Evolutionary conservation across 2,113 vertebrate genomes (phyloP), one percentile per base, ranked within the genome.

Genomic region (Butastur rufipennis): DNA sequence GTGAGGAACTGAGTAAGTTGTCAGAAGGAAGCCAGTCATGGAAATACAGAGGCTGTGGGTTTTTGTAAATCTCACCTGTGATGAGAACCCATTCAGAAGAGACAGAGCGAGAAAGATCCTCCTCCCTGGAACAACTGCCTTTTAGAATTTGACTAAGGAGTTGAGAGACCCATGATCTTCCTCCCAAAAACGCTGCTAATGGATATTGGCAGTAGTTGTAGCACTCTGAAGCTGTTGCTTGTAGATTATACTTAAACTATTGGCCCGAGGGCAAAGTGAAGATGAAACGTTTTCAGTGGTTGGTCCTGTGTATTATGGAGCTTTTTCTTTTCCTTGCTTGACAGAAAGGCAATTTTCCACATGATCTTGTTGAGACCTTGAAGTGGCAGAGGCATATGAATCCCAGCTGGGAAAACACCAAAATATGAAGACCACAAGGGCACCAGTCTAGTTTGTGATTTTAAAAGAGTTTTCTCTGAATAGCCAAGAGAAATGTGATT

Each of bases 381-480:
- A 66, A 38, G 32, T 66, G 59, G 19, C 59, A 94, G 26, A 94
- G 40, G 17, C 1, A 0, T 70, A 52, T 42, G 43, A 93, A 81
- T 90, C 11, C 14, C 25, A 88, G 13, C 29, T 92, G n/a, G 25
- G 17, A 86, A 93, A 95, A 55, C 22, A 55, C 21, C 26, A 70
- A 80, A 80, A 45, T 70, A 61, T 48, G 48, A 92, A 68, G 18
- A 55, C 42, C 12, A 43, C 27, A 36, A 27, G 20, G 34, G 6
- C 53, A 82, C 10, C 10, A 45, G 27, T 70, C 32, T 47, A 63
- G 19, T 80, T 70, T 53, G 9, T 53, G 58, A 53, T 66, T 86
- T 90, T 86, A 48, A 56, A 85, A 81, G 43, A 50, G 6, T 88
- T 90, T 95, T 67, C 56, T 89, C 38, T 55, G 32, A 87, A 63